phyloP scores from a whole-genome alignment of 2,888 invertebrate species.

The Orchesella flavescens region DNA sequence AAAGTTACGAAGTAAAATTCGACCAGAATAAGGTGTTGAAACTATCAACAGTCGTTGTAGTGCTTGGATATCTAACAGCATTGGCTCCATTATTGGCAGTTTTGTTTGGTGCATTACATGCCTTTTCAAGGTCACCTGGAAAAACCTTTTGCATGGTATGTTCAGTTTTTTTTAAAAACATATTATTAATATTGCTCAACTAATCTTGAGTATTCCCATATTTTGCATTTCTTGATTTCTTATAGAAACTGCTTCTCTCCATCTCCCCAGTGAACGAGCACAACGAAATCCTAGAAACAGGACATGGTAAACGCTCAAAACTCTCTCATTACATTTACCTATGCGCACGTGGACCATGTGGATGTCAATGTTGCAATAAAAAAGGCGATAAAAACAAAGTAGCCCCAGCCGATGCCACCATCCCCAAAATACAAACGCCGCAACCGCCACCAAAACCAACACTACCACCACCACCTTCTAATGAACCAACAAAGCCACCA shows the following conservation, averaged over 20 bases:
- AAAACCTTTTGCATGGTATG: conserved; percentile 12
- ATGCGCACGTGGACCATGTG: background rate
- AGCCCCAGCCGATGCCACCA: background rate
- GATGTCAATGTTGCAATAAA: background rate
- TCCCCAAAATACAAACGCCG: too few species aligned
- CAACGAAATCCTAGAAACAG: background rate
- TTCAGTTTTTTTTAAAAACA: background rate
- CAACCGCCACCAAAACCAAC: too few species aligned
- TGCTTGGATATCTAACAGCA: background rate
- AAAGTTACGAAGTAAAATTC: too few species aligned
- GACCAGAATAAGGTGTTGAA: too few species aligned
- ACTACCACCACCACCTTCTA: too few species aligned
- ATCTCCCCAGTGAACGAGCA: conserved; percentile 34
- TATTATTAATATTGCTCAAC: too few species aligned
- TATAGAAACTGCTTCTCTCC: conserved; percentile 15
- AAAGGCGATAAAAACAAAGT: background rate
- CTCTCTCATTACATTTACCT: conserved; percentile 29
- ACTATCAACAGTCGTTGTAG: background rate
- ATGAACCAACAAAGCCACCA: too few species aligned
- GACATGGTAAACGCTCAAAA: conserved; percentile 23
- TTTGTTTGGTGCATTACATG: background rate
- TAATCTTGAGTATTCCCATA: too few species aligned
- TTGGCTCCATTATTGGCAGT: background rate
- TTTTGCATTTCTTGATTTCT: background rate
- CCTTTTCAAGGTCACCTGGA: conserved; percentile 9